These are phyloP conservation scores for Melospiza melodia DNA, from an alignment of 2,113 vertebrate genomes.

Conservation along the genomic window DNA sequence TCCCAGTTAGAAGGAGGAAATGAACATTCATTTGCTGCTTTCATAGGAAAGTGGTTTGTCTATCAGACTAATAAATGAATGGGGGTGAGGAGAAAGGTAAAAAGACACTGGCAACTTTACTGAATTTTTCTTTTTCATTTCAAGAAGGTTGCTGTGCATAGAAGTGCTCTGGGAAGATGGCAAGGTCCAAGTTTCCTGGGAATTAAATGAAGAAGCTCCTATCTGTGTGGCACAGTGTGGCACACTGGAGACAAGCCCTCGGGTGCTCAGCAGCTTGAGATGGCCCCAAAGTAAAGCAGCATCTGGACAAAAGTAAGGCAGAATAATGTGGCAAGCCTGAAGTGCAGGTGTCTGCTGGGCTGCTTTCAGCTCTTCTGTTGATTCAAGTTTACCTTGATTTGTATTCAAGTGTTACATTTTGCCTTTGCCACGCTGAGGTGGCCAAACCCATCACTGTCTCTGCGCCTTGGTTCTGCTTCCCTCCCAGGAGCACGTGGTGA, in stretches of 20 bases:
- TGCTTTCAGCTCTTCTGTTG: background rate
- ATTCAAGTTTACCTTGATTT: background rate
- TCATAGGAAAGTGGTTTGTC: background rate
- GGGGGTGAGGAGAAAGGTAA: background rate
- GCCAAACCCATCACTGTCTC: background rate
- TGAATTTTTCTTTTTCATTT: background rate
- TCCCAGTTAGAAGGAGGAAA: background rate
- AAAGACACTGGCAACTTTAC: background rate
- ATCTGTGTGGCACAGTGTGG: background rate
- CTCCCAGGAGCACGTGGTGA: fast-evolving
- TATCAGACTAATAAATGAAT: background rate
- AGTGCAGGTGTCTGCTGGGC: background rate
- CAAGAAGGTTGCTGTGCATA: background rate
- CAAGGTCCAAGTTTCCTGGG: background rate
- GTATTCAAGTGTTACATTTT: background rate
- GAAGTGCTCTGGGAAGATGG: background rate
- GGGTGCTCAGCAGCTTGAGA: background rate
- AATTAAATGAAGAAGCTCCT: background rate
- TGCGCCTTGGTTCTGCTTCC: background rate
- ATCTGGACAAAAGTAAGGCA: background rate
- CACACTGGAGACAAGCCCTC: background rate
- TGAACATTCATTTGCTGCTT: background rate
- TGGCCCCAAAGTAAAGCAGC: background rate
- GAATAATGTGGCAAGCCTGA: background rate
- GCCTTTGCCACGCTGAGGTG: background rate